Evolutionary conservation across 2,113 vertebrate genomes (phyloP).

Genomic region (Rhabdomys dilectus): DNA sequence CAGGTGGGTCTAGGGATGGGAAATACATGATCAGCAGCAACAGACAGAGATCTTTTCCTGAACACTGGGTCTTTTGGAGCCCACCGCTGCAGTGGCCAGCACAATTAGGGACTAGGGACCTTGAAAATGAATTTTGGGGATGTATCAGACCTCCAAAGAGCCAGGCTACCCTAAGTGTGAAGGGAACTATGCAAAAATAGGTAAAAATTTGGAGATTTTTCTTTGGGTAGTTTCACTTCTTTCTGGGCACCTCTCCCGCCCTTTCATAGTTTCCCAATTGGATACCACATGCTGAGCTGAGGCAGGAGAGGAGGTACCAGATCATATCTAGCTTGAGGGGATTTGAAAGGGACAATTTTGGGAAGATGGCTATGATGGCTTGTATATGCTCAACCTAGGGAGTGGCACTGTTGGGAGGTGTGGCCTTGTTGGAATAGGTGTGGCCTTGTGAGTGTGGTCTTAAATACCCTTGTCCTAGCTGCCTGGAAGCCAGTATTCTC

Average conservation of each 20-base stretch:
- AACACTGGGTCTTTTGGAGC: slow-evolving; percentile 54
- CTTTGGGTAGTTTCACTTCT: background rate
- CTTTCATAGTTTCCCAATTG: background rate
- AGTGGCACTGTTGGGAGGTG: no score
- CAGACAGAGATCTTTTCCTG: slow-evolving; percentile 40
- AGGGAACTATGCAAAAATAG: background rate
- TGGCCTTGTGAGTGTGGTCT: no score
- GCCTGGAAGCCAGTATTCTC: no score
- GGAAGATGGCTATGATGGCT: background rate
- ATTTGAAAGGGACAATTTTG: background rate
- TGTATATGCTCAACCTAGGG: no score
- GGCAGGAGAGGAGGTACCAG: background rate
- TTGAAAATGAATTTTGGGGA: background rate
- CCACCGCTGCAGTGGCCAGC: background rate
- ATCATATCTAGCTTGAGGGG: background rate
- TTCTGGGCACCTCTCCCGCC: background rate
- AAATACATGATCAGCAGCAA: background rate
- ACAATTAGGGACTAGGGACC: background rate
- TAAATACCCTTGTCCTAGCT: background rate
- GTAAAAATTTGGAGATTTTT: background rate
- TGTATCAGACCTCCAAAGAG: background rate
- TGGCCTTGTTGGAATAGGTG: no score
- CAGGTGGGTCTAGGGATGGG: slow-evolving; percentile 40
- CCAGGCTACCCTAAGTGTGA: background rate
- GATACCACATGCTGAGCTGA: background rate